Evolutionary conservation across 1,140 invertebrate species (phyloP).

Genomic region (Zaprionus davidi): DNA sequence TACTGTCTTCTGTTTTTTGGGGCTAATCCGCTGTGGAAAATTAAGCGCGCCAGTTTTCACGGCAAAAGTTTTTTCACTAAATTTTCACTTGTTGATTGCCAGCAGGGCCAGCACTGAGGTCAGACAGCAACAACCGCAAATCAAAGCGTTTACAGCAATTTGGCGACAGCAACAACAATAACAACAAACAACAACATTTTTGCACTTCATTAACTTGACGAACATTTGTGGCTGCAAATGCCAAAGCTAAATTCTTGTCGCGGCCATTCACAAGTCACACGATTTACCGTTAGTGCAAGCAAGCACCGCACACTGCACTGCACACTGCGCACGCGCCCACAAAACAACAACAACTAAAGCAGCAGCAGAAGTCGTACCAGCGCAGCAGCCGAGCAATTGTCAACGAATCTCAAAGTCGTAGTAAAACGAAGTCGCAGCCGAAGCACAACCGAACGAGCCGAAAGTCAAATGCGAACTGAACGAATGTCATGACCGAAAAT

Average conservation of each 20-base stretch:
- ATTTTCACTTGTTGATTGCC: constrained; percentile 66
- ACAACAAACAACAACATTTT: constrained; percentile 63
- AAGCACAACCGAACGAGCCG: constrained; percentile 61
- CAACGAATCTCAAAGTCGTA: constrained; percentile 15
- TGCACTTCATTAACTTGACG: constrained; percentile 74
- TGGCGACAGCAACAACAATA: constrained; percentile 30
- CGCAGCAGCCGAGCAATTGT: constrained; percentile 28
- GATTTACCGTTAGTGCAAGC: constrained; percentile 44
- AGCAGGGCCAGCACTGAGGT: constrained; percentile 38
- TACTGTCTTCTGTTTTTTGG: constrained; percentile 3
- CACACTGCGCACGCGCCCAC: constrained; percentile 59
- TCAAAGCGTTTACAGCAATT: constrained; percentile 65
- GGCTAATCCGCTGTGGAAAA: constrained; percentile 13
- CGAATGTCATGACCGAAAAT: constrained; percentile 80
- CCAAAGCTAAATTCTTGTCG: constrained; percentile 52
- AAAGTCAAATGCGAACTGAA: constrained; percentile 80
- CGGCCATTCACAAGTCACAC: constrained; percentile 34
- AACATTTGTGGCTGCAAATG: constrained; percentile 65
- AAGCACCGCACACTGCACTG: constrained; percentile 28
- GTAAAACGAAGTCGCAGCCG: not conserved
- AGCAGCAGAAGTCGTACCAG: constrained; percentile 34
- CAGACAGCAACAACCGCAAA: constrained; percentile 55
- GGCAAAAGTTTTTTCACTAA: constrained; percentile 45
- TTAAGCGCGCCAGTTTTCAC: constrained; percentile 21
- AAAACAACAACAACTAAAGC: constrained; percentile 5